Conservation (phyloP, 1,140 invertebrate genomes). For the Onthophagus taurus region DNA sequence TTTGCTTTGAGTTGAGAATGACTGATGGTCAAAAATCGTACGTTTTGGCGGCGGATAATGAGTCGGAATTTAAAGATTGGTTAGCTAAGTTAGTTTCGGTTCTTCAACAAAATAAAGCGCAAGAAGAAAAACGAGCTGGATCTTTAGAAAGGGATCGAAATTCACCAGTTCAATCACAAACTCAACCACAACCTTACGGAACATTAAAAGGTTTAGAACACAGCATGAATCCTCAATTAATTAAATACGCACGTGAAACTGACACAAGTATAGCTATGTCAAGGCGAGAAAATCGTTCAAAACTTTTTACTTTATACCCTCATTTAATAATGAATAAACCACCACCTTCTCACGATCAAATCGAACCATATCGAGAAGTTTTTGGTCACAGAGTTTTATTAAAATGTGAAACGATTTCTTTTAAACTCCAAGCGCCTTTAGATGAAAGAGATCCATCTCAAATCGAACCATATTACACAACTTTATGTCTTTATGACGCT, state of each 20-base stretch:
- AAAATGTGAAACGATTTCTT: slow-evolving; percentile 71
- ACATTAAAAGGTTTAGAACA: slow-evolving; percentile 79
- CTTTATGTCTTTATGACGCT: slow-evolving; percentile 78
- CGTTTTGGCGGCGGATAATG: slow-evolving; percentile 76
- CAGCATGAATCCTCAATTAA: slow-evolving; percentile 82
- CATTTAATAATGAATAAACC: slow-evolving; percentile 21
- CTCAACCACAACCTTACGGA: slow-evolving; percentile 47
- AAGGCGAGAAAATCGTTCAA: slow-evolving; percentile 63
- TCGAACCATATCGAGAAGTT: slow-evolving; percentile 68
- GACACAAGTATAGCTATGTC: slow-evolving; percentile 73
- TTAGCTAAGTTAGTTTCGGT: slow-evolving; percentile 61
- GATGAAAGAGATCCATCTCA: slow-evolving; percentile 70
- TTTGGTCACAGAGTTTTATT: slow-evolving; percentile 78
- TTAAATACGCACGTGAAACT: slow-evolving; percentile 83
- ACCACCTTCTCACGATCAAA: slow-evolving; percentile 29
- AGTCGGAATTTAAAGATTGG: slow-evolving; percentile 80
- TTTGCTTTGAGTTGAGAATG: slow-evolving; percentile 82
- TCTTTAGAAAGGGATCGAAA: slow-evolving; percentile 49
- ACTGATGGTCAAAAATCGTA: slow-evolving; percentile 72
- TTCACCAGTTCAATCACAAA: slow-evolving; percentile 47
- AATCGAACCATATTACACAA: slow-evolving; percentile 88
- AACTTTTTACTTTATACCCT: slow-evolving; percentile 50
- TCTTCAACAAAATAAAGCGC: slow-evolving; percentile 63
- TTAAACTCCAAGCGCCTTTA: slow-evolving; percentile 71
- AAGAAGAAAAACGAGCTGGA: slow-evolving; percentile 57